phyloP scores from a whole-genome alignment of 2,113 vertebrate genomes.

The Istiophorus platypterus region DNA sequence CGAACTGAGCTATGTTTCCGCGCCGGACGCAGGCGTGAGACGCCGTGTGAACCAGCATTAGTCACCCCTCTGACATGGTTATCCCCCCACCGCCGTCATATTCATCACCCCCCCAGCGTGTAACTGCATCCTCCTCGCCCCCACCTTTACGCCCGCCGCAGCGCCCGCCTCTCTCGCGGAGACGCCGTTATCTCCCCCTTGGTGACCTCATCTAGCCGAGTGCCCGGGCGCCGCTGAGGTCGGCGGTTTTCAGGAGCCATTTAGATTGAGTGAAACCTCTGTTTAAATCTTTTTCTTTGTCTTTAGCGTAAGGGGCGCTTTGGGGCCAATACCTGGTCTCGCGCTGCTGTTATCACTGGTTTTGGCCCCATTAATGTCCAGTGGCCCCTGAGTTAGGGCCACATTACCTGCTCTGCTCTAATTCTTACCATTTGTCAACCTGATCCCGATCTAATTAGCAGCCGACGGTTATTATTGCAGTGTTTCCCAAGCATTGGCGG shows the following conservation, averaged over 20 bases:
- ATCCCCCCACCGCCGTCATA: slow-evolving; percentile 26
- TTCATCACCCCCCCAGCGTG: slow-evolving; percentile 16
- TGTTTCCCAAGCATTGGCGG: neutral
- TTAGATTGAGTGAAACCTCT: slow-evolving; percentile 54
- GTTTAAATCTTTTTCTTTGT: slow-evolving; percentile 30
- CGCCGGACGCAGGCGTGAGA: slow-evolving; percentile 45
- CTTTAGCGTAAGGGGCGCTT: too few relatives aligned
- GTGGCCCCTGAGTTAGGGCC: neutral
- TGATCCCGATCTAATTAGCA: neutral
- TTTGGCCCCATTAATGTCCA: neutral
- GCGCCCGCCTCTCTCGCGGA: too few relatives aligned
- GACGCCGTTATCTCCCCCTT: slow-evolving; percentile 62
- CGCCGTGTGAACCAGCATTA: slow-evolving; percentile 51
- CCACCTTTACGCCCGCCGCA: too few relatives aligned
- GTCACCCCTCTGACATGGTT: slow-evolving; percentile 21
- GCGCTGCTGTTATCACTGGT: neutral
- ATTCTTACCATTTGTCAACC: neutral
- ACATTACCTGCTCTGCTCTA: neutral
- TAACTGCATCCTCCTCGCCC: slow-evolving; percentile 35
- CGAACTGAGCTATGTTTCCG: slow-evolving; percentile 63
- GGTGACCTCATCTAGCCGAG: slow-evolving; percentile 63
- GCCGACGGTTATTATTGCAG: neutral
- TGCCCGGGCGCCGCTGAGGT: slow-evolving; percentile 62
- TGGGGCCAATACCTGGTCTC: too few relatives aligned
- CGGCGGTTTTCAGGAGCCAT: slow-evolving; percentile 65